Evolutionary conservation across 2,113 vertebrate genomes (phyloP).

Genomic region (Pelobates fuscus): DNA sequence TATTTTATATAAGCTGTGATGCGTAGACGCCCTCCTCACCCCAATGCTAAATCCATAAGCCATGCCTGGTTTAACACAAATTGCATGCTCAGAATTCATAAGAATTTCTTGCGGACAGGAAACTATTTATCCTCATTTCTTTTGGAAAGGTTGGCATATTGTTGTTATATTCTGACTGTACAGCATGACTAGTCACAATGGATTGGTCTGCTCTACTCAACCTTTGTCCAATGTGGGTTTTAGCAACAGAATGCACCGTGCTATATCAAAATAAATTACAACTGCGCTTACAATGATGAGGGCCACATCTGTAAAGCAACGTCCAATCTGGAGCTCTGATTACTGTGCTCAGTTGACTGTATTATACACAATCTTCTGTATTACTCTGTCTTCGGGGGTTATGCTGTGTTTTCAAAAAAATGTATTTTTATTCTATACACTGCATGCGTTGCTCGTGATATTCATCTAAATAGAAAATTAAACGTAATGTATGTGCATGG

Average conservation of each 20-base stretch:
- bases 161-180: slow-evolving; percentile 22
- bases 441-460: slow-evolving; percentile 6
- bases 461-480: too few species aligned
- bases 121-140: slow-evolving; percentile 46
- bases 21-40: neutral
- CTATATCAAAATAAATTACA: slow-evolving; percentile 50
- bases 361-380: slow-evolving; percentile 8
- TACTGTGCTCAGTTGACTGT: slow-evolving; percentile 28
- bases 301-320: slow-evolving; percentile 44
- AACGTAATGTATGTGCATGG: too few species aligned
- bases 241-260: slow-evolving; percentile 37
- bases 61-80: slow-evolving; percentile 17
- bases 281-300: slow-evolving; percentile 26
- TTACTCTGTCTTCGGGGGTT: slow-evolving; percentile 23
- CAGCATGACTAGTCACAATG: slow-evolving; percentile 38
- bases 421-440: slow-evolving; percentile 1
- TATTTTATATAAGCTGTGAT: too few species aligned
- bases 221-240: slow-evolving; percentile 36
- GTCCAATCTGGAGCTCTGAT: slow-evolving; percentile 41
- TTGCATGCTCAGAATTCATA: slow-evolving; percentile 35
- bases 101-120: slow-evolving; percentile 15
- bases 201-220: slow-evolving; percentile 36
- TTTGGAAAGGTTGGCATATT: slow-evolving; percentile 22
- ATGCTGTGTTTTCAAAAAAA: too few species aligned
- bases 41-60: slow-evolving; percentile 21